Conservation (phyloP, 2,113 vertebrate species). For the Pogona vitticeps region DNA sequence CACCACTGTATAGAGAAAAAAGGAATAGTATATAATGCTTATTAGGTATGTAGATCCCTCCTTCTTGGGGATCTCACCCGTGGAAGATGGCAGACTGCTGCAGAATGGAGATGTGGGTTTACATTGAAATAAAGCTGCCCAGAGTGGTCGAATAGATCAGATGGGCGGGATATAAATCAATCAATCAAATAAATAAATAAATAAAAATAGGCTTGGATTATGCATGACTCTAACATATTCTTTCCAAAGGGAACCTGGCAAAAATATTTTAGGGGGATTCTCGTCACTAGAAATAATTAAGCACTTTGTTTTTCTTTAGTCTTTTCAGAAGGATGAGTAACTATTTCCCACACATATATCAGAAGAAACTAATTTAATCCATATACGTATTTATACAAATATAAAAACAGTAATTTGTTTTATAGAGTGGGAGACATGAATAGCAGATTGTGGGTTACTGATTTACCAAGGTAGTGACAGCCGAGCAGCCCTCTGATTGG, state of each 20-base stretch:
- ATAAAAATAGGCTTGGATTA: not conserved
- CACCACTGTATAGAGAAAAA: not conserved
- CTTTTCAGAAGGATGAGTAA: not conserved
- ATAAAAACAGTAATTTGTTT: not conserved
- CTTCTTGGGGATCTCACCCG: not conserved
- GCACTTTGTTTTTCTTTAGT: not conserved
- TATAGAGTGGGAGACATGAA: not conserved
- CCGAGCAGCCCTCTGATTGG: not conserved
- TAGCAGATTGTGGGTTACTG: not conserved
- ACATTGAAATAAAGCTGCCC: too few relatives aligned
- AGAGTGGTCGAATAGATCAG: too few relatives aligned
- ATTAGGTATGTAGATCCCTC: not conserved
- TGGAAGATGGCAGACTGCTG: not conserved
- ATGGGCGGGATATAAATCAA: too few relatives aligned
- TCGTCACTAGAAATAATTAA: constrained; percentile 26
- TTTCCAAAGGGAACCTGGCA: not conserved
- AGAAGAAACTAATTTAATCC: not conserved
- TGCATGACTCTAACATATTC: not conserved
- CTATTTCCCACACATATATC: not conserved
- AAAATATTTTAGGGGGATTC: not conserved
- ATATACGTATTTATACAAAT: not conserved
- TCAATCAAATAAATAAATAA: too few relatives aligned
- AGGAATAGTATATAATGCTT: not conserved
- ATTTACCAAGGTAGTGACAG: too few relatives aligned
- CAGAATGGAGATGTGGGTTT: not conserved